Percentiles rank a stretch among this genome's conserved stretches.
These are phyloP conservation scores for Carpatolechia fugitivella DNA, from an alignment of 2,888 invertebrate species.

Conservation along the genomic window DNA sequence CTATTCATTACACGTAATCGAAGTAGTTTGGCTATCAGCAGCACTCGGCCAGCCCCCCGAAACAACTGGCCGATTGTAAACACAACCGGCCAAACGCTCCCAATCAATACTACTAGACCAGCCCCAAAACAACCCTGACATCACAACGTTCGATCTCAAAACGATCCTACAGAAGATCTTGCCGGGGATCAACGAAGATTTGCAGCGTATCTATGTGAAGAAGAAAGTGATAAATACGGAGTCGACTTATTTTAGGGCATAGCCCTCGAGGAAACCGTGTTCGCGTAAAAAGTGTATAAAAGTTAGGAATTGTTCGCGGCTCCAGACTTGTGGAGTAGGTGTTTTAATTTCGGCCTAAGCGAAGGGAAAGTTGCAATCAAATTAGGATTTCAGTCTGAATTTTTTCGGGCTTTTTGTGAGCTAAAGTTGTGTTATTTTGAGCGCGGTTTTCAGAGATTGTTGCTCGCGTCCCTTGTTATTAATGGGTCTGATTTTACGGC, in stretches of 20 bases:
- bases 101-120: conserved; percentile 5
- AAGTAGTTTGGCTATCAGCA: conserved; percentile 5
- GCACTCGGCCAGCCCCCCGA: background rate
- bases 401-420: background rate
- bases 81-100: conserved; percentile 1
- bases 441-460: too few species aligned
- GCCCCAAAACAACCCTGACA: background rate
- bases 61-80: conserved; percentile 7
- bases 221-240: background rate
- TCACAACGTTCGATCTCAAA: background rate
- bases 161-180: background rate
- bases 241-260: background rate
- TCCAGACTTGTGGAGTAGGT: background rate
- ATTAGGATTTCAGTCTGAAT: background rate
- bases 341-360: background rate
- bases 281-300: background rate
- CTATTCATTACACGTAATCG: conserved; percentile 7
- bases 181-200: background rate
- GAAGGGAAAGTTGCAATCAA: background rate
- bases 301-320: too few species aligned
- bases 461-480: too few species aligned
- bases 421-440: background rate
- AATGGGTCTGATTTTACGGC: too few species aligned
- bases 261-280: background rate
- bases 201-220: background rate